Conservation (phyloP, 2,888 invertebrate species). For the Cyrtodaria siliqua region DNA sequence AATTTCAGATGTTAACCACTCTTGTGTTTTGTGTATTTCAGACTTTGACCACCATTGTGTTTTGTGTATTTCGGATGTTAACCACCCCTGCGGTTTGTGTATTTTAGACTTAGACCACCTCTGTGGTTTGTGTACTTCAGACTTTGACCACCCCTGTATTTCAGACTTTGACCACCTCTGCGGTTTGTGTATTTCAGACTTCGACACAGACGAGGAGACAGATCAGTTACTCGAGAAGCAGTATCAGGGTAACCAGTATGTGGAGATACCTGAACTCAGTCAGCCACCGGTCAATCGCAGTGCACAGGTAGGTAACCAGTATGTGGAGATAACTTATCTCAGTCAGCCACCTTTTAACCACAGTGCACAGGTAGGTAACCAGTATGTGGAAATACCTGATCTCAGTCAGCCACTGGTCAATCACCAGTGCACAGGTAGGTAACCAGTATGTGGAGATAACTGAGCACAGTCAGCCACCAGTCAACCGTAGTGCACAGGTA, state of each 20-base stretch:
- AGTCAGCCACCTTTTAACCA: slow-evolving; percentile 75
- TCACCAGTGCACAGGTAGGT: slow-evolving; percentile 94
- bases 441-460: slow-evolving; percentile 85
- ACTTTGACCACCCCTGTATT: too few relatives aligned
- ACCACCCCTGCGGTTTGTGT: too few relatives aligned
- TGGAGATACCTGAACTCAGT: slow-evolving; percentile 85
- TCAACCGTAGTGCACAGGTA: slow-evolving; percentile 52
- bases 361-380: slow-evolving; percentile 9
- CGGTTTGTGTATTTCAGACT: slow-evolving; percentile 85
- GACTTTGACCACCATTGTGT: too few relatives aligned
- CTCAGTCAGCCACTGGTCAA: too few relatives aligned
- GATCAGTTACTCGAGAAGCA: slow-evolving; percentile 97
- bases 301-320: slow-evolving; percentile 71
- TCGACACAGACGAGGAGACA: slow-evolving; percentile 99
- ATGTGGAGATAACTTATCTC: slow-evolving; percentile 85
- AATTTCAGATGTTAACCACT: too few relatives aligned
- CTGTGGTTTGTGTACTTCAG: too few relatives aligned
- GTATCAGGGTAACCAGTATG: slow-evolving; percentile 84
- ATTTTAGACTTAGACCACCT: too few relatives aligned
- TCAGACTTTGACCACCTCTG: too few relatives aligned
- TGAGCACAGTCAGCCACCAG: slow-evolving; percentile 80
- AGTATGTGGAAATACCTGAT: too few relatives aligned
- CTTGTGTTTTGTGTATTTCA: too few relatives aligned
- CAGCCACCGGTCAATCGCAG: slow-evolving; percentile 73
- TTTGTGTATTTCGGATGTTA: too few relatives aligned